Evolutionary conservation across 92 coral and sea anemone species (phyloP).

Genomic region (Anthopleura xanthogrammica): DNA sequence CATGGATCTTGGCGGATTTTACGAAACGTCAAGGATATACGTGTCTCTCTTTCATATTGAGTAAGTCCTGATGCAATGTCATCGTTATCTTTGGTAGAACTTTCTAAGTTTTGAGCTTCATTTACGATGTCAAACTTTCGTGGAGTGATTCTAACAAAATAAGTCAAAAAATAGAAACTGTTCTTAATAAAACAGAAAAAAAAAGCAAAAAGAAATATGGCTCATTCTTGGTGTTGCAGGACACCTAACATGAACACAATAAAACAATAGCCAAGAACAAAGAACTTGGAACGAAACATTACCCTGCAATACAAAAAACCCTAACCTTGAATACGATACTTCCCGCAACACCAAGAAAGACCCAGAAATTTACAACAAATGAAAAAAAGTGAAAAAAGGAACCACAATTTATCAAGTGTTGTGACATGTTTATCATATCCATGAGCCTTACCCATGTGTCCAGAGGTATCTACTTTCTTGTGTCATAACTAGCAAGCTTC

Average conservation of each 20-base stretch:
- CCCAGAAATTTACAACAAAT: no score
- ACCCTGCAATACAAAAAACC: no score
- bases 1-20: slow-evolving; percentile 83
- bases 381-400: no score
- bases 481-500: slow-evolving; percentile 91
- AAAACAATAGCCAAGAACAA: no score
- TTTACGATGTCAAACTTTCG: slow-evolving; percentile 79
- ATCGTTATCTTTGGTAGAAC: neutral
- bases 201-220: no score
- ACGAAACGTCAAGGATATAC: slow-evolving; percentile 89
- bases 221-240: no score
- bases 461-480: slow-evolving; percentile 92
- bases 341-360: no score
- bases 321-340: no score
- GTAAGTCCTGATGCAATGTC: slow-evolving; percentile 59
- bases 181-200: neutral
- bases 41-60: slow-evolving; percentile 72
- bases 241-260: no score
- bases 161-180: no score
- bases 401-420: no score
- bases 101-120: slow-evolving; percentile 2
- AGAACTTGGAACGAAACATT: no score
- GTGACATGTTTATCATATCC: neutral
- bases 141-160: slow-evolving; percentile 80
- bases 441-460: slow-evolving; percentile 92